Evolutionary conservation across 1,140 invertebrate genomes (phyloP), one percentile per base, ranked within the genome.

Genomic region (Kradibia gibbosae): DNA sequence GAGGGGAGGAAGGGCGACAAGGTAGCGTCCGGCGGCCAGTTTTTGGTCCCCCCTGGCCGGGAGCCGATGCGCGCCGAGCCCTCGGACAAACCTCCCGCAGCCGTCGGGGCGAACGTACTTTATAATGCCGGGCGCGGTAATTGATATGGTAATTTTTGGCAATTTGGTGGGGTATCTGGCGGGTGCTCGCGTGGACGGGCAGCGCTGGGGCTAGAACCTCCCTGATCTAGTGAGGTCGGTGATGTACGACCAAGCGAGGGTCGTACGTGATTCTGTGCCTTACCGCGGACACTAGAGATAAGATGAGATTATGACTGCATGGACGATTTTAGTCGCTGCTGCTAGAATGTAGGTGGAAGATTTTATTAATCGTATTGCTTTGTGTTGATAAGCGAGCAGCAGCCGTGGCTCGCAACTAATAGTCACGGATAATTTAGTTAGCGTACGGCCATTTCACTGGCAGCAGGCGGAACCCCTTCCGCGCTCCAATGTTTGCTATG

Each of bases 91-190:
- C n/a, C n/a, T n/a, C n/a, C n/a, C n/a, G n/a, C n/a, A n/a, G n/a
- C n/a, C n/a, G n/a, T n/a, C n/a, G n/a, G n/a, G n/a, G n/a, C n/a
- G 45, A 48, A 17, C 45, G 17, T 7, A 48, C 17, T 53, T 22
- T 22, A 3, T 20, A 22, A 48, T 75, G 78, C 62, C 0, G 42
- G 0, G 11, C 1, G 2, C 50, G 50, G 67, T 72, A 79, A 79
- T 79, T 79, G 78, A 79, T 79, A 79, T 79, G 67, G 34, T 79
- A 72, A 79, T 79, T 72, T 72, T 36, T 34, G 25, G 67, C 42
- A 71, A 78, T 78, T 78, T 34, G 53, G 62, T 11, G 11, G 7
- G 42, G 42, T 67, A 78, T 65, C 42, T 45, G 42, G 31, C 0
- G 62, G 1, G 2, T 7, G 57, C 3, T 17, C 3, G 50, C 10